Evolutionary conservation across 2,113 vertebrate genomes (phyloP), one percentile per base, ranked within the genome.

Genomic region (Melanotaenia duboulayi): DNA sequence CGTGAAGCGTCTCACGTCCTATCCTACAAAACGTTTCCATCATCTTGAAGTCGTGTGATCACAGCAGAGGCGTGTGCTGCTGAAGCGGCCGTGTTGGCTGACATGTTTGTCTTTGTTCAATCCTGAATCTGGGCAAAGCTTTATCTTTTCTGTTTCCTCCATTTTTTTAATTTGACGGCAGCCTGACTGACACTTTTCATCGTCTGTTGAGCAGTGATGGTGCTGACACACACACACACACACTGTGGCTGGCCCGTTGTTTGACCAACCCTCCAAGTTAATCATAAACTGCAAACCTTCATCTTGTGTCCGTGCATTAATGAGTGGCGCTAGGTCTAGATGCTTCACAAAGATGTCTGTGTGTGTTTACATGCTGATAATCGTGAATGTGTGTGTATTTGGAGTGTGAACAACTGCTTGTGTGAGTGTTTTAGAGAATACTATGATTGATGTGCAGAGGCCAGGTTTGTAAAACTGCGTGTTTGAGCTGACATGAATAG

Each of bases 81-180:
- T 13, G 49, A 70, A 72, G 59, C 54, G 52, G 67, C 75, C 42
- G 61, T 52, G 74, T 62, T 52, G 68, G 66, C 80, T 81, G 81
- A 86, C 82, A 70, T 80, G 66, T 88, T 80, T 80, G 76, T 81
- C 82, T 78, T 71, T 78, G 71, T 83, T 84, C 73, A 78, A 76
- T 83, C 77, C 61, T 58, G 73, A 70, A 58, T 76, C 73, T 80
- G 61, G 64, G 63, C 73, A 65, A 76, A 71, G 71, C 82, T 65
- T 66, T 52, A 66, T 75, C 66, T 74, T 24, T 51, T 72, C 60
- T 74, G 60, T 49, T 76, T 62, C 68, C 46, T 75, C 79, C 67
- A 70, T 78, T 74, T 69, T 87, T 81, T 86, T 83, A 84, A 87
- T 92, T 83, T 83, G 80, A 78, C 69, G 55, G 67, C 35, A 19